Conservation (phyloP, 2,888 invertebrate species). For the Koerneria pararmatus region DNA sequence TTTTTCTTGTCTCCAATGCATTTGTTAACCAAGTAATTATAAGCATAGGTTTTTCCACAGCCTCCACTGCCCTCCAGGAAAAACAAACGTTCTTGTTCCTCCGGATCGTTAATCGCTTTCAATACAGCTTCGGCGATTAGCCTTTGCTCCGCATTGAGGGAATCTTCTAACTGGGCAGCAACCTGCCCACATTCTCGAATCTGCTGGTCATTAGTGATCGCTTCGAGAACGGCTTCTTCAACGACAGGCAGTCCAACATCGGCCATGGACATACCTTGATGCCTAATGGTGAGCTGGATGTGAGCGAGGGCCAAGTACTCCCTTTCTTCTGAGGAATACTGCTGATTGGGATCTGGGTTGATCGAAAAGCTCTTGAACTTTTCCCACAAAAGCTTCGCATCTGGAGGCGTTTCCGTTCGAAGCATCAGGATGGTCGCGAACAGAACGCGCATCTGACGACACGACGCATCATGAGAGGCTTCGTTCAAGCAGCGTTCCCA, state of each 20-base stretch:
- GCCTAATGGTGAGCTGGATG: not conserved
- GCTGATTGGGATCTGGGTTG: not conserved
- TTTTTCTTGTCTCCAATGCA: not conserved
- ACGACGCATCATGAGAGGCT: not conserved
- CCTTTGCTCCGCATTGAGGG: not conserved
- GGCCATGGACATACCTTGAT: not conserved
- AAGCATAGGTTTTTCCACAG: slow-evolving; percentile 18
- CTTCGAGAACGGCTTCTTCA: not conserved
- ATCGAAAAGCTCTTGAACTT: not conserved
- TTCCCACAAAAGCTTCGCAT: slow-evolving; percentile 1
- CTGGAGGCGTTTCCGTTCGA: not conserved
- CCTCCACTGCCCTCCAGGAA: slow-evolving; percentile 21
- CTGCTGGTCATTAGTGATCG: not conserved
- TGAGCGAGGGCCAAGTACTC: not conserved
- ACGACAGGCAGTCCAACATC: not conserved
- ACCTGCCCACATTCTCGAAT: not conserved
- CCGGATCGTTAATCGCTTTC: not conserved
- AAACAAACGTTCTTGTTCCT: not conserved
- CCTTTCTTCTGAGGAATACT: not conserved
- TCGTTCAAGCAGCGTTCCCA: slow-evolving; percentile 3
- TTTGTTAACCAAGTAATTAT: slow-evolving; percentile 17
- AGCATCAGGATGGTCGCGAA: slow-evolving; percentile 14
- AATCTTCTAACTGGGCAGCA: not conserved
- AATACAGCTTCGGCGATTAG: not conserved
- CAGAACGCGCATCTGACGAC: not conserved